phyloP scores from a whole-genome alignment of 92 coral and sea anemone species.

The Palythoa heliodiscus region DNA sequence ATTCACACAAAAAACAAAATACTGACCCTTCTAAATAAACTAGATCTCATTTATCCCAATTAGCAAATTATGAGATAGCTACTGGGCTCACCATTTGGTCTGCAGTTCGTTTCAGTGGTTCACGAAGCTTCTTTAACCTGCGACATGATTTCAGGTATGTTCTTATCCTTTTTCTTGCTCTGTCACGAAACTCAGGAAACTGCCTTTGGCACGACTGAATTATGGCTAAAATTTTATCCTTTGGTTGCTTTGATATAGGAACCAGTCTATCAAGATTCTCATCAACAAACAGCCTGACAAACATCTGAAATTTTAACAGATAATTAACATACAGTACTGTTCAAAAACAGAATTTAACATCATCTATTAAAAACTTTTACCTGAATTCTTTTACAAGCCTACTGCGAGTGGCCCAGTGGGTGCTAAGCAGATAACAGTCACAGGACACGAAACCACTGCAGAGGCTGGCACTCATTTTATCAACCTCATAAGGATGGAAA shows the following conservation, averaged over 20 bases:
- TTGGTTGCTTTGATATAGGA: conserved; percentile 98
- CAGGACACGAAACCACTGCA: no score
- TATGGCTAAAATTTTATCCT: conserved; percentile 94
- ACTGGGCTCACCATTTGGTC: conserved; percentile 86
- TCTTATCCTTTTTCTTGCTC: conserved; percentile 95
- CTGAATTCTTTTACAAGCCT: no score
- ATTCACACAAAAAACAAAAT: not conserved
- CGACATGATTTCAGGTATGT: conserved; percentile 96
- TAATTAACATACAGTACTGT: not conserved
- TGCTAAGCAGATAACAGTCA: no score
- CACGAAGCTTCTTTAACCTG: conserved; percentile 91
- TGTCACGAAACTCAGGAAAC: conserved; percentile 97
- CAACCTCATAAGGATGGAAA: no score
- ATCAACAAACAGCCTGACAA: conserved; percentile 94
- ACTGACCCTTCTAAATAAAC: not conserved
- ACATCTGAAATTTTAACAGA: conserved; percentile 70
- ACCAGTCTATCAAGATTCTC: conserved; percentile 98
- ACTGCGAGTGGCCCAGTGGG: no score
- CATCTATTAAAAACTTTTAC: no score
- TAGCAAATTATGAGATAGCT: not conserved
- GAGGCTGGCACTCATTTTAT: no score
- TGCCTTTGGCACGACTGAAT: conserved; percentile 98
- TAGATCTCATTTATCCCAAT: not conserved
- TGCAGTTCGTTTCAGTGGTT: conserved; percentile 94
- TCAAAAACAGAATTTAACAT: no score